phyloP scores from a whole-genome alignment of 2,113 vertebrate genomes.

The Gavia stellata region DNA sequence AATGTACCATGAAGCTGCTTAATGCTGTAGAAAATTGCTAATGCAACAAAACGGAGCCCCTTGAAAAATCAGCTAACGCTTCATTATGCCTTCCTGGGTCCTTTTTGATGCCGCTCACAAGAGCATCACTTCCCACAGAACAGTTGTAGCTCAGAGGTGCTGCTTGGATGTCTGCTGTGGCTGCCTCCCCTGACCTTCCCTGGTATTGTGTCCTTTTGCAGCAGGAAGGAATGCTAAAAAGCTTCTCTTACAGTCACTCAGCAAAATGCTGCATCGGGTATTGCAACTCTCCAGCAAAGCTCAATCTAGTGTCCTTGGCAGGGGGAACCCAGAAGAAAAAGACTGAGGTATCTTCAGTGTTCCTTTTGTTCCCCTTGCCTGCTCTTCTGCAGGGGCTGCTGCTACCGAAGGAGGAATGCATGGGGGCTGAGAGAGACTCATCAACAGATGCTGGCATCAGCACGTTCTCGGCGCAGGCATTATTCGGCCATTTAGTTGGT shows the following conservation, averaged over 20 bases:
- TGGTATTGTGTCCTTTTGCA: background rate
- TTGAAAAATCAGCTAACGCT: conserved; percentile 29
- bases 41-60: conserved; percentile 19
- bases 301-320: background rate
- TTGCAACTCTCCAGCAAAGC: background rate
- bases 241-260: background rate
- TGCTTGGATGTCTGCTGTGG: background rate
- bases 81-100: background rate
- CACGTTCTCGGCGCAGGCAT: background rate
- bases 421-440: background rate
- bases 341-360: no score
- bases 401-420: fast-evolving
- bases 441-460: background rate
- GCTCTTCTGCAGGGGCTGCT: background rate
- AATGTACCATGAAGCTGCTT: conserved; percentile 45
- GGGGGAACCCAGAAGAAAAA: background rate
- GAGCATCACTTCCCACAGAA: background rate
- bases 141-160: fast-evolving
- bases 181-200: background rate
- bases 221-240: background rate
- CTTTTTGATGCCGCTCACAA: background rate
- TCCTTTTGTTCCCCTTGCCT: background rate
- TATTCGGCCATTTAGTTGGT: background rate
- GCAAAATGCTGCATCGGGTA: background rate
- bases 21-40: conserved; percentile 58